Conservation (phyloP, 2,888 invertebrate genomes). For the Maniola hyperantus region DNA sequence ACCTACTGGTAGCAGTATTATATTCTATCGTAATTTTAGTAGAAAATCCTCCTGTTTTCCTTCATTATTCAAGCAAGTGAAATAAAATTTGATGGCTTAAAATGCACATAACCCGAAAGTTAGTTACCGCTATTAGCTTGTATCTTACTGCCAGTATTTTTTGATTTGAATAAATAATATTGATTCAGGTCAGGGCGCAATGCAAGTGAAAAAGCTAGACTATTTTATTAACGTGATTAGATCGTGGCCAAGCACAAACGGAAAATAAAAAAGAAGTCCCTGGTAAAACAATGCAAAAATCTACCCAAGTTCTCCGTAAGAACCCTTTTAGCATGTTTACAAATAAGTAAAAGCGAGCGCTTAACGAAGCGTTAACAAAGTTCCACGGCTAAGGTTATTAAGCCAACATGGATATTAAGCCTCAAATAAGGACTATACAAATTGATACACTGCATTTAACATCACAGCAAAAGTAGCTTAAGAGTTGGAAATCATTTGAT, state of each 20-base stretch:
- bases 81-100: too few relatives aligned
- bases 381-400: constrained; percentile 17
- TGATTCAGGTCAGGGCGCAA: too few relatives aligned
- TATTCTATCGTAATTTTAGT: too few relatives aligned
- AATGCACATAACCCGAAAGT: too few relatives aligned
- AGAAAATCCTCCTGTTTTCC: too few relatives aligned
- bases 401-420: constrained; percentile 14
- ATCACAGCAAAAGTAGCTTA: constrained; percentile 13
- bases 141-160: too few relatives aligned
- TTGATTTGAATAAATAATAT: too few relatives aligned
- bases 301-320: neutral
- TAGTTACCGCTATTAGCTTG: too few relatives aligned
- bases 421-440: constrained; percentile 11
- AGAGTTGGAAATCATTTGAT: neutral
- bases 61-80: too few relatives aligned
- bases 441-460: constrained; percentile 18
- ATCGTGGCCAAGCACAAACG: neutral
- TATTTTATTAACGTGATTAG: neutral
- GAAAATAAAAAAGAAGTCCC: neutral
- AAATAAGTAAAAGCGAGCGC: constrained; percentile 15
- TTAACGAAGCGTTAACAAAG: constrained; percentile 19
- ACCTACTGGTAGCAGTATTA: too few relatives aligned
- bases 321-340: constrained; percentile 17
- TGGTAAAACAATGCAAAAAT: neutral
- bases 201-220: neutral